These are phyloP conservation scores for Parthenolecanium corni DNA, from an alignment of 2,888 invertebrate genomes.

Conservation along the genomic window DNA sequence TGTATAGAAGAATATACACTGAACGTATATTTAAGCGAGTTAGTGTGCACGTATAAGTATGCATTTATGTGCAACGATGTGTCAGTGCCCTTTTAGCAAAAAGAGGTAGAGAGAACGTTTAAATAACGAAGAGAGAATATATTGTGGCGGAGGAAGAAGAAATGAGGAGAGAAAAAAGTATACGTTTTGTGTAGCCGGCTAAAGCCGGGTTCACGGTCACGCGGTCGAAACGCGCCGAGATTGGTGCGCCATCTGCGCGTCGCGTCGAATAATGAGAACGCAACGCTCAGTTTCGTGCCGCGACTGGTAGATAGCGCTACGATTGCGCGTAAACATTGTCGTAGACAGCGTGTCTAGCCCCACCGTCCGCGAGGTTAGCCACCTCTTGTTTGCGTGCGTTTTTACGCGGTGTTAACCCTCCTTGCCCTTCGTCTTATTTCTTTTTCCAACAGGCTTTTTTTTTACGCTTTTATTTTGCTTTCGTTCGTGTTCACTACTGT, in stretches of 20 bases:
- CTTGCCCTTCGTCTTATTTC: not conserved
- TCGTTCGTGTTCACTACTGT: not conserved
- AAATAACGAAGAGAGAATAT: not conserved
- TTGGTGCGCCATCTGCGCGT: conserved; percentile 5
- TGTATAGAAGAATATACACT: too few species aligned
- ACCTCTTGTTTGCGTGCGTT: not conserved
- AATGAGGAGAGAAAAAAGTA: too few species aligned
- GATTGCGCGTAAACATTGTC: not conserved
- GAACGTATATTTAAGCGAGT: too few species aligned
- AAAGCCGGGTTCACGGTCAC: conserved; percentile 20
- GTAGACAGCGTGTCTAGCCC: not conserved
- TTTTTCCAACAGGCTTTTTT: not conserved
- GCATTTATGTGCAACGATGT: too few species aligned
- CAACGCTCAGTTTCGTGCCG: not conserved
- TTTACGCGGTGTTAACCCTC: too few species aligned
- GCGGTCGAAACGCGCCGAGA: not conserved
- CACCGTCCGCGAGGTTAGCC: not conserved
- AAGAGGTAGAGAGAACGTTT: not conserved
- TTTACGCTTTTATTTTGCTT: not conserved
- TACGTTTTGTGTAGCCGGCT: too few species aligned
- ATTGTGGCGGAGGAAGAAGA: not conserved
- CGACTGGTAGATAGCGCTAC: conserved; percentile 2
- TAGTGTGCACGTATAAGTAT: too few species aligned
- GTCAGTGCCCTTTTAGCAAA: not conserved
- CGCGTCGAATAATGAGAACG: not conserved